A percentile compares a stretch with the other conserved stretches of the same genome.
Evolutionary conservation across 2,888 invertebrate genomes (phyloP).

Genomic region (Zaprionus obscuricornis): DNA sequence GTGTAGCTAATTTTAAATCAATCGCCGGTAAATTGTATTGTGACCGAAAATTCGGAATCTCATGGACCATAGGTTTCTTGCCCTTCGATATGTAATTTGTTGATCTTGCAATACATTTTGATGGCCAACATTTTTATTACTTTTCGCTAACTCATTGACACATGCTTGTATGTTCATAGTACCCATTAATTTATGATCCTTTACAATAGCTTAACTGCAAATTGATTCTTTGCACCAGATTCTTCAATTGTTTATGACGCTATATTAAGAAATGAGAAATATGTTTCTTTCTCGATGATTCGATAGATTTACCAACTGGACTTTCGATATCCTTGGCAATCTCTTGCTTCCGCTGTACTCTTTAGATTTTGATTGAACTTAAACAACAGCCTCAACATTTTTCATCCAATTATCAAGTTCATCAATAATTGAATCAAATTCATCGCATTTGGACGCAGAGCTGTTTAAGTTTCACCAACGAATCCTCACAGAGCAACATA

Average conservation of each 20-base stretch:
- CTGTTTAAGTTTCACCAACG: constrained; percentile 89
- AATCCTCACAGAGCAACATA: constrained; percentile 88
- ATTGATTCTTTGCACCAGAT: constrained; percentile 92
- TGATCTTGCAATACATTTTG: constrained; percentile 91
- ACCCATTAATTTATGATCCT: constrained; percentile 95
- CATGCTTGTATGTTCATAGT: constrained; percentile 89
- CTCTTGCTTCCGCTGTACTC: constrained; percentile 90
- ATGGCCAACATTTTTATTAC: constrained; percentile 94
- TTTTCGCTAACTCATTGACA: constrained; percentile 87
- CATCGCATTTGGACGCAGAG: constrained; percentile 91
- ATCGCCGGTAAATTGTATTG: too few species aligned
- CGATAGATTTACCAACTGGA: constrained; percentile 88
- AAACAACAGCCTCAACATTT: constrained; percentile 91
- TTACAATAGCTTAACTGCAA: constrained; percentile 91
- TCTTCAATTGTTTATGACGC: constrained; percentile 92
- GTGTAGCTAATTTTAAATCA: too few species aligned
- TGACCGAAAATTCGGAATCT: too few species aligned
- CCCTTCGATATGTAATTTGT: too few species aligned
- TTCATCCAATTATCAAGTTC: constrained; percentile 93
- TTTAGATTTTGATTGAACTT: constrained; percentile 95
- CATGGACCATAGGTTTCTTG: too few species aligned
- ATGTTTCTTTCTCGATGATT: constrained; percentile 90
- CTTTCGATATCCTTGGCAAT: constrained; percentile 88
- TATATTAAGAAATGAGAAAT: constrained; percentile 90
- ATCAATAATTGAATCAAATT: constrained; percentile 91